Base-by-base conservation (phyloP, 2,888 invertebrate genomes). In the Drosophila anomelani region DNA sequence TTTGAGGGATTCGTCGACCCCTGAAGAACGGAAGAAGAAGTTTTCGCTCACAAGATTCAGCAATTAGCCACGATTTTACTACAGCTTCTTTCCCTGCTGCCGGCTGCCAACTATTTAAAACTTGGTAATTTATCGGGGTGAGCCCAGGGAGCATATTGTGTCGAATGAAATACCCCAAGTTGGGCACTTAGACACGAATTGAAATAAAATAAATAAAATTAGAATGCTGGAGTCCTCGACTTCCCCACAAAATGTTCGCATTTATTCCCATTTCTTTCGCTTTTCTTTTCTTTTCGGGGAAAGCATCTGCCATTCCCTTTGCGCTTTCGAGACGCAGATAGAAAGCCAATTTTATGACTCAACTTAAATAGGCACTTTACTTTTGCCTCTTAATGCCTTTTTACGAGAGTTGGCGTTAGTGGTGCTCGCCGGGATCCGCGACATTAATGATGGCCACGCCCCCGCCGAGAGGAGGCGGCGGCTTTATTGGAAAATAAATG, bases 321-420 rank as follows among this genome's bases (percentile, higher is more conserved):
- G 75, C 34, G 47, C 63, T 47, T 26, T 23, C 39, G 6, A 29
- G 29, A 32, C 34, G 60, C 74, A 87, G 88, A 87, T 89, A 88
- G 89, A 89, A 85, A 89, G 85, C 86, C 90, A 86, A 86, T 86
- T 86, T 86, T 86, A 86, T 89, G 86, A 88, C 90, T 88, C 90
- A 89, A 86, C 86, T 86, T 89, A 86, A 86, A 89, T 89, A 86
- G 90, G 86, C 86, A 86, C 90, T 89, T 85, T 85, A 85, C 88
- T 82, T 85, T 73, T 85, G 75, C 78, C 78, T 88, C 86, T 80
- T 89, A 89, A 89, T 89, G 86, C 90, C 88, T 69, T 86, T 89
- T 86, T 86, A 85, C 88, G 85, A 46, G 76, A 75, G 36, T 38
- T 38, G 13, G 23, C 55, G 78, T 77, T 85, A 78, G 75, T 84